phyloP scores from a whole-genome alignment of 2,797 vertebrate genomes.

The Todus mexicanus region DNA sequence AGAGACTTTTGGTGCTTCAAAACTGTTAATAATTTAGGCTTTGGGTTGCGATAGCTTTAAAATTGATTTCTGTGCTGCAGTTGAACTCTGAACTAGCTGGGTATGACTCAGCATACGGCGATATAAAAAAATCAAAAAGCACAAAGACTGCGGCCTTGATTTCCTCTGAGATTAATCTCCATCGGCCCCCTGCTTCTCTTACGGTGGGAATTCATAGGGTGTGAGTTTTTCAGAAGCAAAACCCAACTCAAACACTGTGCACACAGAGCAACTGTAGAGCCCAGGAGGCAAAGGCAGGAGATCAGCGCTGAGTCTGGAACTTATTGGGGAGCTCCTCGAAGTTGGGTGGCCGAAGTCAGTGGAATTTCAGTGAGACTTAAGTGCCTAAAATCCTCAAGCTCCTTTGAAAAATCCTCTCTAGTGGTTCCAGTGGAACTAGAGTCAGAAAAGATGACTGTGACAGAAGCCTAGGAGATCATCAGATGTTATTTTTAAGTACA shows the following conservation, averaged over 20 bases:
- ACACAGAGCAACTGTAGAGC: neutral
- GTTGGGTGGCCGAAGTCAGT: fast-evolving
- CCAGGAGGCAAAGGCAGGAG: neutral
- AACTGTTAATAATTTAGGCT: neutral
- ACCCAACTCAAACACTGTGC: neutral
- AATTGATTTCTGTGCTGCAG: neutral
- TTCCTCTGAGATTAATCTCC: conserved; percentile 12
- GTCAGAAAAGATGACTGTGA: conserved; percentile 16
- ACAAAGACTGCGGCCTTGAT: neutral
- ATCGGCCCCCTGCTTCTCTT: neutral
- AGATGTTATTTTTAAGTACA: conserved; percentile 49
- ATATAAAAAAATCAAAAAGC: neutral
- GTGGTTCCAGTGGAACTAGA: neutral
- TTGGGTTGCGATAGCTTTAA: conserved; percentile 7
- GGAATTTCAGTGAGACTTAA: neutral
- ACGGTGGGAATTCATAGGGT: neutral
- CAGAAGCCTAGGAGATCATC: conserved; percentile 1
- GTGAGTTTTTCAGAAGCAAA: neutral
- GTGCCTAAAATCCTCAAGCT: neutral
- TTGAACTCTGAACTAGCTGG: conserved; percentile 35
- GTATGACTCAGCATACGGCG: conserved; percentile 18
- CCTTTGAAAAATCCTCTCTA: neutral
- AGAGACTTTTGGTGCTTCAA: neutral
- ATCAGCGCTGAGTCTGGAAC: neutral
- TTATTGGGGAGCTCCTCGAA: neutral